Conservation (phyloP, 2,113 vertebrate species). For the Macquaria ambigua region DNA sequence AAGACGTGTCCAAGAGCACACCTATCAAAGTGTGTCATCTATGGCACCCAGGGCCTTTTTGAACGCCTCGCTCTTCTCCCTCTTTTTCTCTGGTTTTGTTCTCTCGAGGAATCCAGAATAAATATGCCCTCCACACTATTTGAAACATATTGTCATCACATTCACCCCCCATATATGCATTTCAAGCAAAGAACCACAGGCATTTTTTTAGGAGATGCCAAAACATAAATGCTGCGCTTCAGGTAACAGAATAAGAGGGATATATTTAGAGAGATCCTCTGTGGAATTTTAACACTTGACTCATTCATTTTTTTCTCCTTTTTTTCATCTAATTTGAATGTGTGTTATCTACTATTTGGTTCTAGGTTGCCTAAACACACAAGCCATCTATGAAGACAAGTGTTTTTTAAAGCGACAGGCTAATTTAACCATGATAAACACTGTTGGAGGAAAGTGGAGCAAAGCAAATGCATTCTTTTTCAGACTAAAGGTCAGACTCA, state of each 20-base stretch:
- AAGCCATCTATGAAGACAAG: conserved; percentile 26
- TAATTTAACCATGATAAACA: conserved; percentile 45
- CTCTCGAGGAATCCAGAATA: conserved; percentile 71
- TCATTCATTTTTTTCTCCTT: conserved; percentile 35
- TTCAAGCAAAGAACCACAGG: conserved; percentile 71
- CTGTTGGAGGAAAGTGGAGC: conserved; percentile 27
- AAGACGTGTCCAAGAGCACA: conserved; percentile 60
- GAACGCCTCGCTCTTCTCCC: conserved; percentile 33
- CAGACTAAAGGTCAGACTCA: conserved; percentile 56
- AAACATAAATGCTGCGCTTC: conserved; percentile 71
- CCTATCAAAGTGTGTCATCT: conserved; percentile 75
- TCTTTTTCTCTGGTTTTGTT: conserved; percentile 54
- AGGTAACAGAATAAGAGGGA: conserved; percentile 72
- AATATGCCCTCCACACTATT: conserved; percentile 74
- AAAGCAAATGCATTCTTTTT: conserved; percentile 30
- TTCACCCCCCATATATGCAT: conserved; percentile 74
- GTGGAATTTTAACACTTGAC: conserved; percentile 58
- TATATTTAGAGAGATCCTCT: conserved; percentile 65
- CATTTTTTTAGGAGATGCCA: conserved; percentile 69
- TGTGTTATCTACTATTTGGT: conserved; percentile 29
- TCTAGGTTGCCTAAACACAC: conserved; percentile 28
- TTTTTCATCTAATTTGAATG: conserved; percentile 39
- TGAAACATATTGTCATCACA: conserved; percentile 74
- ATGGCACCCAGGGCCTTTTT: conserved; percentile 65
- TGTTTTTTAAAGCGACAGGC: conserved; percentile 25